phyloP scores from a whole-genome alignment of 2,888 invertebrate genomes.

The Itoplectis maculator region DNA sequence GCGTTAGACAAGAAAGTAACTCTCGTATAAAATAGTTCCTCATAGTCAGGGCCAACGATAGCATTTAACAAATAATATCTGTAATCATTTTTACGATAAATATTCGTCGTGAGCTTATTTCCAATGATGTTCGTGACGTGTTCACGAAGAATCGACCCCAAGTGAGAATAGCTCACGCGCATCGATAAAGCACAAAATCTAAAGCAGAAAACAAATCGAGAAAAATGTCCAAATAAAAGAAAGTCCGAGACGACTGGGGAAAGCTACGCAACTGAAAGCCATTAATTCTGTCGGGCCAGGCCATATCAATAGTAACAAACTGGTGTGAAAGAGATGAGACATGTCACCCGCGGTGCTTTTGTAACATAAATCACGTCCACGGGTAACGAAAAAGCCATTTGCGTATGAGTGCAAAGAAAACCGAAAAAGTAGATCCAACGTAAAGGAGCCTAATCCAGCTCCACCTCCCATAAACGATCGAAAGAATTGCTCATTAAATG shows the following conservation, averaged over 20 bases:
- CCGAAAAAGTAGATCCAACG: conserved; percentile 51
- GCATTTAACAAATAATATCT: conserved; percentile 23
- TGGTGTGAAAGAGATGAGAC: conserved; percentile 6
- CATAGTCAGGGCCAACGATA: conserved; percentile 46
- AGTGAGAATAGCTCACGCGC: conserved; percentile 38
- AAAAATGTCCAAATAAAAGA: conserved; percentile 49
- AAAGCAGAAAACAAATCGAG: conserved; percentile 55
- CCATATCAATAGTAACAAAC: conserved; percentile 65
- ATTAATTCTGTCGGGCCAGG: conserved; percentile 47
- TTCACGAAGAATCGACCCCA: conserved; percentile 32
- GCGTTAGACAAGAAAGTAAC: conserved; percentile 47
- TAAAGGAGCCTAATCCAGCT: conserved; percentile 36
- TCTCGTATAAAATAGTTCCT: conserved; percentile 61
- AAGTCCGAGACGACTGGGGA: conserved; percentile 62
- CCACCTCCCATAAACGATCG: conserved; percentile 52
- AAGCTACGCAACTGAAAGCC: conserved; percentile 21
- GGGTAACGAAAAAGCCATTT: conserved; percentile 27
- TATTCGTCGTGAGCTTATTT: conserved; percentile 46
- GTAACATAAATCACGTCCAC: background rate
- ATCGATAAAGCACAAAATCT: conserved; percentile 70
- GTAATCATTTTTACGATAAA: conserved; percentile 56
- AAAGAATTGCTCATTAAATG: conserved; percentile 70
- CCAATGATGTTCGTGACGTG: background rate
- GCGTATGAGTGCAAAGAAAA: conserved; percentile 17
- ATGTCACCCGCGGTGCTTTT: conserved; percentile 21